A percentile compares a stretch with the other conserved stretches of the same genome.
Evolutionary conservation across 2,888 invertebrate genomes (phyloP).

Genomic region (Pachliopta kotzebuea): DNA sequence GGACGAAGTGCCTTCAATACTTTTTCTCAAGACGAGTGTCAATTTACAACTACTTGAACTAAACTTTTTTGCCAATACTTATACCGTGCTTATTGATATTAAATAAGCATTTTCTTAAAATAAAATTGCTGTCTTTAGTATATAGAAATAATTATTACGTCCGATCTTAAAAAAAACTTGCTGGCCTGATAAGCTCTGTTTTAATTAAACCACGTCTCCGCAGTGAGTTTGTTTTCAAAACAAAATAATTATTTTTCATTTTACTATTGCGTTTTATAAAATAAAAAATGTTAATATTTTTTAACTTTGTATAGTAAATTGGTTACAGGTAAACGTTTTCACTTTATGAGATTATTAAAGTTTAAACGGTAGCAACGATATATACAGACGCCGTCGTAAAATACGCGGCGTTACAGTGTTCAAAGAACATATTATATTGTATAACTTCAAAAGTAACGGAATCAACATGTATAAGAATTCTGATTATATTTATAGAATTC

Average conservation of each 20-base stretch:
- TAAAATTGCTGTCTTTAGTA: too few species aligned
- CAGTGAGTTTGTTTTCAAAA: neutral
- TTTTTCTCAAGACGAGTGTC: too few species aligned
- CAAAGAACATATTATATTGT: neutral
- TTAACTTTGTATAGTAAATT: neutral
- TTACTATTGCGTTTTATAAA: neutral
- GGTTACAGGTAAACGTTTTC: neutral
- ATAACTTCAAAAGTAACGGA: neutral
- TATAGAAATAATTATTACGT: too few species aligned
- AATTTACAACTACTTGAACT: too few species aligned
- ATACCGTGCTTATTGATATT: too few species aligned
- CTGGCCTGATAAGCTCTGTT: too few species aligned
- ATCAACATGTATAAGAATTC: too few species aligned
- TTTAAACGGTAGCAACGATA: neutral
- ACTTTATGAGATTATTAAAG: neutral
- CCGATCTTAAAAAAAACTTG: too few species aligned
- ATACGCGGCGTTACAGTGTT: neutral
- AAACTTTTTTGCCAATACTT: too few species aligned
- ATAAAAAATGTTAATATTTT: neutral
- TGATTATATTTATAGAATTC: too few species aligned
- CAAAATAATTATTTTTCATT: neutral
- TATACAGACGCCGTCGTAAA: conserved; percentile 3
- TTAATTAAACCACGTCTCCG: neutral
- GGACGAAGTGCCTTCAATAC: too few species aligned
- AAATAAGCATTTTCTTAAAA: too few species aligned